Conservation (phyloP, 1,140 invertebrate genomes). For the Aphaenogaster floridana region DNA sequence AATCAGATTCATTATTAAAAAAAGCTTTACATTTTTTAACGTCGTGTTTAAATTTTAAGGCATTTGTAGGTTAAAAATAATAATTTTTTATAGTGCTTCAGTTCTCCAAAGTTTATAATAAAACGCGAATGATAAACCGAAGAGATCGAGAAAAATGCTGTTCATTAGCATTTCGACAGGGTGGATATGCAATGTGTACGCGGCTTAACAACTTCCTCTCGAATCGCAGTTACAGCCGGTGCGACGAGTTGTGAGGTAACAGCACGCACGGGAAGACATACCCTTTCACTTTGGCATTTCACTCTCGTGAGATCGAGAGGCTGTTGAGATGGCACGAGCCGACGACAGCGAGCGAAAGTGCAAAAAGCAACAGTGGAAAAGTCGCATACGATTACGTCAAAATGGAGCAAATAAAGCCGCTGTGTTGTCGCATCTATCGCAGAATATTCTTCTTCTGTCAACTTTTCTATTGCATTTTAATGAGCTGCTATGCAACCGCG, state of each 20-base stretch:
- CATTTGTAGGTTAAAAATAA: not conserved
- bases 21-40: not conserved
- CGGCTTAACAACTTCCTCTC: conserved; percentile 48
- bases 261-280: conserved; percentile 81
- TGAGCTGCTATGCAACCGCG: not conserved
- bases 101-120: conserved; percentile 1
- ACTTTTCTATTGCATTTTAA: conserved; percentile 5
- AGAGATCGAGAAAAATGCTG: conserved; percentile 13
- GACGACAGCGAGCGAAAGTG: conserved; percentile 78
- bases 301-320: conserved; percentile 79
- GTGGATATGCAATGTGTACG: conserved; percentile 26
- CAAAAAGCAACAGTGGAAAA: conserved; percentile 78
- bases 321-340: conserved; percentile 53
- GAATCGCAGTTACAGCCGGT: conserved; percentile 75
- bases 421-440: not conserved
- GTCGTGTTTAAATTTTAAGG: not conserved
- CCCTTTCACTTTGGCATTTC: conserved; percentile 85
- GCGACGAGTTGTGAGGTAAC: conserved; percentile 81
- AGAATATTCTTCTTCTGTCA: not conserved
- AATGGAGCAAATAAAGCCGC: conserved; percentile 13
- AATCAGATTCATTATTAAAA: not conserved
- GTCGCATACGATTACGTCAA: conserved; percentile 34
- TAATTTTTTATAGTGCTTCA: not conserved
- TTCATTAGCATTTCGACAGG: conserved; percentile 10
- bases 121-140: not conserved